Percentiles rank a stretch among this genome's conserved stretches.
Evolutionary conservation across 2,888 invertebrate genomes (phyloP).

Genomic region (Myopa tessellatipennis): DNA sequence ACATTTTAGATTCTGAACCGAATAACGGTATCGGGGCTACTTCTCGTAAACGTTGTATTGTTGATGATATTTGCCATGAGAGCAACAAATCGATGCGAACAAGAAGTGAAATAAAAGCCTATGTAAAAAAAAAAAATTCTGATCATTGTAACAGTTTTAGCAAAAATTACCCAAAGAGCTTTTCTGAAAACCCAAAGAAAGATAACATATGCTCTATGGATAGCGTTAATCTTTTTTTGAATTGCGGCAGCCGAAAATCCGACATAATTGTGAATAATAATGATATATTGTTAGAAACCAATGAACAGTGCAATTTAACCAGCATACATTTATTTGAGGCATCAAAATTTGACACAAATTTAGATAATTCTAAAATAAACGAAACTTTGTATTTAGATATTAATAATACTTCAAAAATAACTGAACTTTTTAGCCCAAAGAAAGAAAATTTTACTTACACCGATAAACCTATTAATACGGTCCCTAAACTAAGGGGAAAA

Average conservation of each 20-base stretch:
- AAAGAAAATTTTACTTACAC: constrained; percentile 21
- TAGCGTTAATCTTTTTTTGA: not conserved
- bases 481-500: constrained; percentile 62
- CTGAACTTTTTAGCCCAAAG: constrained; percentile 1
- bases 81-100: constrained; percentile 23
- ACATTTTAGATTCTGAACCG: not conserved
- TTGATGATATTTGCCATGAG: constrained; percentile 8
- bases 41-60: constrained; percentile 23
- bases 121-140: not conserved
- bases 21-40: constrained; percentile 14
- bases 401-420: constrained; percentile 6
- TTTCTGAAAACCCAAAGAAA: not conserved
- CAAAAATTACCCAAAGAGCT: not conserved
- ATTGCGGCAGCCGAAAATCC: not conserved
- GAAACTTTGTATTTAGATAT: not conserved
- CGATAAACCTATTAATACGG: constrained; percentile 63
- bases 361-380: not conserved
- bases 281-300: not conserved
- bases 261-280: not conserved
- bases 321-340: not conserved
- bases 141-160: not conserved
- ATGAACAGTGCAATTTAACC: not conserved
- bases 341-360: not conserved
- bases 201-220: not conserved
- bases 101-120: constrained; percentile 37